A percentile compares a stretch with the other conserved stretches of the same genome.
Conservation (phyloP, 2,113 vertebrate genomes). For the Cololabis saira region DNA sequence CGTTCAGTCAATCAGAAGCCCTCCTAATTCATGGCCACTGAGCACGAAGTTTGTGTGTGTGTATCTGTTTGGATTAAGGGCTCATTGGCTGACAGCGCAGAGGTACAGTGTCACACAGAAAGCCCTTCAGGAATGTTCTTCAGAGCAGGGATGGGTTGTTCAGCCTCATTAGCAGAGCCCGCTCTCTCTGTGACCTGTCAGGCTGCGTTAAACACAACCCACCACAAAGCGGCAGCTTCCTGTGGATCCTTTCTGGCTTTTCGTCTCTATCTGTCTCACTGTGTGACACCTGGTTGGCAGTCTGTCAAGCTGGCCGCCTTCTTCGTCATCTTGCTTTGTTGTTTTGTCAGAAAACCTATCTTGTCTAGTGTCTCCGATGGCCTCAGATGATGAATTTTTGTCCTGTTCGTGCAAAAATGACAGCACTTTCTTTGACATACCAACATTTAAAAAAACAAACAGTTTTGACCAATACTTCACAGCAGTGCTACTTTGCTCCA, state of each 20-base stretch:
- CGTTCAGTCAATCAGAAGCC: slow-evolving; percentile 57
- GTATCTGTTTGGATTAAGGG: slow-evolving; percentile 68
- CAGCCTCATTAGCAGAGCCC: slow-evolving; percentile 86
- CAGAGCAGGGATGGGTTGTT: slow-evolving; percentile 77
- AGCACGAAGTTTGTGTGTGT: slow-evolving; percentile 54
- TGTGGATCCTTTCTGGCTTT: slow-evolving; percentile 80
- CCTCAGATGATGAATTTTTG: background rate
- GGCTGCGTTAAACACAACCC: slow-evolving; percentile 84
- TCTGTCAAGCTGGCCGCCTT: background rate
- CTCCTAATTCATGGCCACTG: slow-evolving; percentile 63
- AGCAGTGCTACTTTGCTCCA: background rate
- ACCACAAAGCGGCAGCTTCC: slow-evolving; percentile 85
- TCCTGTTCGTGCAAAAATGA: background rate
- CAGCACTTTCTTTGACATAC: background rate
- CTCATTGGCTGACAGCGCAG: slow-evolving; percentile 61
- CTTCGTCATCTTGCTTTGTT: slow-evolving; percentile 28
- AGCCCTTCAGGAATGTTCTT: slow-evolving; percentile 76
- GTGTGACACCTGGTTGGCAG: slow-evolving; percentile 46
- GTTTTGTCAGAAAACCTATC: background rate
- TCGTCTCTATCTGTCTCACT: slow-evolving; percentile 73
- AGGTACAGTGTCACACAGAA: slow-evolving; percentile 74
- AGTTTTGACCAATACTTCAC: background rate
- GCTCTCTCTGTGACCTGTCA: slow-evolving; percentile 85
- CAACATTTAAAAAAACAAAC: background rate
- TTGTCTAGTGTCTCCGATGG: background rate